Evolutionary conservation across 2,888 invertebrate genomes (phyloP), one percentile per base, ranked within the genome.

Genomic region (Morinoia aosen): DNA sequence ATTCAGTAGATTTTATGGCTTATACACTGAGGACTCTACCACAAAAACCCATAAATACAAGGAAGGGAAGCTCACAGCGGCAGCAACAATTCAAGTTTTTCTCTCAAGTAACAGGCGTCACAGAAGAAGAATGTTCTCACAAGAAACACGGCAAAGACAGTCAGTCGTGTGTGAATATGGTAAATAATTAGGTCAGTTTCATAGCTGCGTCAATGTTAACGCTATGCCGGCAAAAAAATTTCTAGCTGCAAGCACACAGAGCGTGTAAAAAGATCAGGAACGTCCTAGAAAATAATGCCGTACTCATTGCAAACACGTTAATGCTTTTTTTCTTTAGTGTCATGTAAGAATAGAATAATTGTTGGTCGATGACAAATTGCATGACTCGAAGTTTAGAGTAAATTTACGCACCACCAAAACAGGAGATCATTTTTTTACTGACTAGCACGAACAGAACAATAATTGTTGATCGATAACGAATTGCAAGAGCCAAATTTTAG

Each of bases 61-160:
- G 76, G 76, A 76, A 76, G 76, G 76, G 76, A 76, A 76, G 76
- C 76, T 33, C 16, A 76, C 76, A 76, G 76, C 33, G 33, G 76
- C 33, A 10, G 76, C 33, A 76, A 33, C 76, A 76, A 33, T 76
- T 76, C 76, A 16, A 76, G 76, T 76, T 76, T 76, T 76, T 76
- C 76, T 76, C 76, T 76, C 14, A 76, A 76, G 76, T 76, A 76
- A 76, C 76, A 76, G 76, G 76, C 76, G 33, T 76, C 76, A 76
- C 76, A 76, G 76, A 76, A 76, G 76, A 76, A 76, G 76, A 76
- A 76, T 76, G 76, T 76, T 76, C 76, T 76, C 76, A 76, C 76
- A 76, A 76, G 76, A 76, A 76, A 76, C 25, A 76, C 25, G 76
- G 33, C 76, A 33, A 33, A 19, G 76, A 76, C 76, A 76, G 25